A percentile compares a stretch with the other conserved stretches of the same genome.
These are phyloP conservation scores for Blennius ocellaris DNA, from an alignment of 2,113 vertebrate genomes.

Conservation along the genomic window DNA sequence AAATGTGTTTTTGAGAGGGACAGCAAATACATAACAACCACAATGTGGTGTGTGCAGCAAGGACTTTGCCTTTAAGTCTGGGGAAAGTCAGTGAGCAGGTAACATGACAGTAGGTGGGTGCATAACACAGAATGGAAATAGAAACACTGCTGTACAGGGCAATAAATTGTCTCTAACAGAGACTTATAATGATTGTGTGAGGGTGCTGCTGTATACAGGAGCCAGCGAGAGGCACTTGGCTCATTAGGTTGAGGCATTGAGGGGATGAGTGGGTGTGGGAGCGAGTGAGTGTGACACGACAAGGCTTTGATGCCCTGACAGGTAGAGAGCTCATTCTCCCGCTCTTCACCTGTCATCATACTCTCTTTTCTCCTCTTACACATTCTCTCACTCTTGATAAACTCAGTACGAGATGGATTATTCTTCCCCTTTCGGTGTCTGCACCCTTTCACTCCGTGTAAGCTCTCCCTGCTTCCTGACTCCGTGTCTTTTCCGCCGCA, in stretches of 20 bases:
- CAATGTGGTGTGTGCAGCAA: background rate
- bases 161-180: conserved; percentile 65
- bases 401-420: conserved; percentile 54
- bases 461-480: conserved; percentile 19
- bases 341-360: conserved; percentile 63
- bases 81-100: conserved; percentile 23
- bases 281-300: conserved; percentile 59
- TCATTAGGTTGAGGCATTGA: conserved; percentile 80
- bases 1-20: background rate
- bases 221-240: conserved; percentile 71
- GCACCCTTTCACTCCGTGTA: conserved; percentile 28
- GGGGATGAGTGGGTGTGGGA: conserved; percentile 69
- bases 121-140: conserved; percentile 49
- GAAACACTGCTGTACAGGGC: conserved; percentile 38
- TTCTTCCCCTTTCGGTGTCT: conserved; percentile 44
- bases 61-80: conserved; percentile 1
- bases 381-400: conserved; percentile 60
- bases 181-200: conserved; percentile 54
- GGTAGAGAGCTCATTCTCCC: conserved; percentile 70
- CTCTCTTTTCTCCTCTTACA: conserved; percentile 46
- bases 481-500: conserved; percentile 27
- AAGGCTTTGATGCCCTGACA: conserved; percentile 74
- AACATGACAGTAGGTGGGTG: conserved; percentile 50
- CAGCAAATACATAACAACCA: conserved; percentile 7
- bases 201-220: conserved; percentile 41